Percentiles rank a stretch among this genome's conserved stretches.
phyloP scores from a whole-genome alignment of 2,113 vertebrate species.

The Rhea americana region DNA sequence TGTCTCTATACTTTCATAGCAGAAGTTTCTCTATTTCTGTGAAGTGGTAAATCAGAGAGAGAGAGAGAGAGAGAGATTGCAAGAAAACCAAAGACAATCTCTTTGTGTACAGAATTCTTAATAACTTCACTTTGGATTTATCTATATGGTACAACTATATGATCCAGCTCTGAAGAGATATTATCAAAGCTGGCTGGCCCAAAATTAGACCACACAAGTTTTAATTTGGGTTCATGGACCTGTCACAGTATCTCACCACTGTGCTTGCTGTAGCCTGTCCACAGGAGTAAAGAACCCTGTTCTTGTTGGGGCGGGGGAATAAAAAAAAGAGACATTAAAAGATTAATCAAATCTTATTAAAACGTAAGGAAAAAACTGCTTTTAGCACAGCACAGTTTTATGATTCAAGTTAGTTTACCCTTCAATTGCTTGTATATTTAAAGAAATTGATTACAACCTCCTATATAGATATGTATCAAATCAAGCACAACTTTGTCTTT shows the following conservation, averaged over 20 bases:
- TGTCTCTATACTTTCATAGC: not conserved
- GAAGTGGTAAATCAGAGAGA: not conserved
- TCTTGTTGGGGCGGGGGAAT: not conserved
- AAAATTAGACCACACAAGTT: constrained; percentile 48
- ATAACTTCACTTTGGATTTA: not conserved
- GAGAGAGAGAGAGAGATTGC: not conserved
- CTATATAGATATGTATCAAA: not conserved
- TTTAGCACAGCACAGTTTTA: not conserved
- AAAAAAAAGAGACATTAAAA: not conserved
- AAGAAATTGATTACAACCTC: constrained; percentile 2
- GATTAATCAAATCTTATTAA: not conserved
- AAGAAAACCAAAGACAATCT: not conserved
- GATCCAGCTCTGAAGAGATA: not conserved
- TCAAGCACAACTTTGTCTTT: not conserved
- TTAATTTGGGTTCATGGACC: constrained; percentile 44
- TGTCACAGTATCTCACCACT: not conserved
- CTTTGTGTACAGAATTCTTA: not conserved
- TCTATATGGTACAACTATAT: not conserved
- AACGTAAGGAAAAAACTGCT: not conserved
- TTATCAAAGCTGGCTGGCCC: constrained; percentile 39
- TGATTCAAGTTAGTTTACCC: not conserved
- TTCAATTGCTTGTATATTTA: not conserved
- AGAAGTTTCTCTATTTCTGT: not conserved
- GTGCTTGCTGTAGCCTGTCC: not conserved
- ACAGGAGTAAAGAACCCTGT: not conserved